These are phyloP conservation scores for Scopus umbretta DNA, from an alignment of 2,113 vertebrate species.

Conservation along the genomic window DNA sequence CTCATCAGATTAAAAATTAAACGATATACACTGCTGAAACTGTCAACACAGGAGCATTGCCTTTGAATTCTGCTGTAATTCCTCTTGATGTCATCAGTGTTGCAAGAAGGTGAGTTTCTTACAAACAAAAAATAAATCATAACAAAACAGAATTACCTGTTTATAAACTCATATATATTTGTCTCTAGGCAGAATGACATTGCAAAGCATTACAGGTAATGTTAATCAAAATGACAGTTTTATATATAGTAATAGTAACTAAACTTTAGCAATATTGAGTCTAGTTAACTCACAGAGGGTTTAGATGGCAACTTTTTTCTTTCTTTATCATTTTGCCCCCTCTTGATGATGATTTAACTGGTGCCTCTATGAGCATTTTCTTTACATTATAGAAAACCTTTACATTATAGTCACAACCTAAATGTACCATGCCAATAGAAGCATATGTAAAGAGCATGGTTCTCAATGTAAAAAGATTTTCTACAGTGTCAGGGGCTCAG, in stretches of 20 bases:
- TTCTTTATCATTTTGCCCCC: neutral
- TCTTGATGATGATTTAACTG: neutral
- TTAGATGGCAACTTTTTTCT: neutral
- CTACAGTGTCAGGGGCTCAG: neutral
- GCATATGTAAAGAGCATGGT: neutral
- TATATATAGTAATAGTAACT: neutral
- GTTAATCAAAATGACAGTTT: conserved; percentile 32
- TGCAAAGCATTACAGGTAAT: neutral
- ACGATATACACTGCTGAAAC: neutral
- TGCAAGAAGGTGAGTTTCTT: conserved; percentile 39
- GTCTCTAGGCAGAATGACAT: conserved; percentile 43
- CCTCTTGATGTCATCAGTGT: conserved; percentile 44
- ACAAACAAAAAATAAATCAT: conserved; percentile 54
- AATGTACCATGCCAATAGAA: neutral
- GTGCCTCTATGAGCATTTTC: neutral
- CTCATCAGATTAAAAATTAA: conserved; percentile 62
- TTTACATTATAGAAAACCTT: neutral
- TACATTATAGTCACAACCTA: neutral
- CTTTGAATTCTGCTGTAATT: conserved; percentile 52
- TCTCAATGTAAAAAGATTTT: neutral
- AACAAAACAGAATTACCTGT: conserved; percentile 51
- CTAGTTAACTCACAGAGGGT: neutral
- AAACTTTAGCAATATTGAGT: neutral
- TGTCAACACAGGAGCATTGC: conserved; percentile 1
- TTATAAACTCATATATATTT: conserved; percentile 46